phyloP scores from a whole-genome alignment of 2,113 vertebrate genomes.

The Notarius lentiginosus region DNA sequence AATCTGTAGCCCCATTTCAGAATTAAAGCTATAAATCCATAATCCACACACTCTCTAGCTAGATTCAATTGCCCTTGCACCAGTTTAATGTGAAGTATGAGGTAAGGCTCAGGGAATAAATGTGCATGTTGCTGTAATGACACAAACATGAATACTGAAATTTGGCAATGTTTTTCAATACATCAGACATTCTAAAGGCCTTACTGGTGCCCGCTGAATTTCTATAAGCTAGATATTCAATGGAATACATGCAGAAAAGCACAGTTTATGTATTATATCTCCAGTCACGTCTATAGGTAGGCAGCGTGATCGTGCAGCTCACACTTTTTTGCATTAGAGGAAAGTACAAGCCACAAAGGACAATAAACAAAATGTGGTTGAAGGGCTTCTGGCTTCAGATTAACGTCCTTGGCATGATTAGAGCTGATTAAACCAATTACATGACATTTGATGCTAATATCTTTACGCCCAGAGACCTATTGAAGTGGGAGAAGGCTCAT shows the following conservation, averaged over 20 bases:
- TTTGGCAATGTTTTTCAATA: neutral
- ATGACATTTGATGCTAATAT: constrained; percentile 46
- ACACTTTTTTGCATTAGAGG: constrained; percentile 46
- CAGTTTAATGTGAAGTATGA: neutral
- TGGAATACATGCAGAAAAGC: neutral
- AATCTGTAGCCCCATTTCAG: constrained; percentile 17
- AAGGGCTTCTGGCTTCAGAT: constrained; percentile 45
- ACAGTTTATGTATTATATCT: constrained; percentile 41
- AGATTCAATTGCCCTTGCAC: neutral
- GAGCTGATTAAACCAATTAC: constrained; percentile 56
- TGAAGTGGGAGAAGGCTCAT: constrained; percentile 32
- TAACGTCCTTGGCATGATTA: constrained; percentile 49
- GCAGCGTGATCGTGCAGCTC: constrained; percentile 35
- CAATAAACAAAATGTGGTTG: constrained; percentile 64
- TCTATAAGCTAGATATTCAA: neutral
- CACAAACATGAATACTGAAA: constrained; percentile 14
- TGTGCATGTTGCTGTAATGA: constrained; percentile 4
- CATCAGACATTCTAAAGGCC: neutral
- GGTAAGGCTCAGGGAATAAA: constrained; percentile 22
- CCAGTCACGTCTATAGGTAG: constrained; percentile 33
- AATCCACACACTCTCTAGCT: neutral
- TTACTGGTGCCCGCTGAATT: neutral
- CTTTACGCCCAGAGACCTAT: constrained; percentile 14
- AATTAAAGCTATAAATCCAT: constrained; percentile 26
- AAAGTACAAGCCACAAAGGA: constrained; percentile 48